Evolutionary conservation across 1,140 invertebrate genomes (phyloP), one percentile per base, ranked within the genome.

Genomic region (Apis dorsata): DNA sequence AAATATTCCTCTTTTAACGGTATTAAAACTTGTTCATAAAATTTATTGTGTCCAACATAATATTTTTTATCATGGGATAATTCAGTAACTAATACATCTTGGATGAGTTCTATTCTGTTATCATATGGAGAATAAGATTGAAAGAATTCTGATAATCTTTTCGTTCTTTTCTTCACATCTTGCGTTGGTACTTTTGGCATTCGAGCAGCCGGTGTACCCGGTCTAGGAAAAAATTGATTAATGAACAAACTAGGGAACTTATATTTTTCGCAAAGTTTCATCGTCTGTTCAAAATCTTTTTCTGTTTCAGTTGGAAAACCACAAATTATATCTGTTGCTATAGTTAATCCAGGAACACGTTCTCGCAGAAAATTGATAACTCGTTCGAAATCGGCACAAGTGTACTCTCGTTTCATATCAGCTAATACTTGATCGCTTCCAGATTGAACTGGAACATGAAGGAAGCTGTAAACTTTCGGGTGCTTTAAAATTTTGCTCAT

Each of bases 251-350:
- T 97, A 0, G 98, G 97, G 93, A 99, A 99, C 88, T 96, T 96
- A 90, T 99, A 98, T 91, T 98, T 96, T 76, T 94, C 92, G 89
- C 99, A 98, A 1, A 99, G 94, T 8, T 94, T 92, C 95, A 99
- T 94, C 0, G 98, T 99, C 79, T 98, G 96, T 66, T 97, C 95
- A 94, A 99, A 99, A 94, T 99, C 98, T 84, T 95, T 92, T 34
- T 97, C 96, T 0, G 97, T 99, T 95, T 99, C 99, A 7, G 98
- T 99, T 1, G 99, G 99, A 94, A 99, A 99, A 0, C 99, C 99
- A 94, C 99, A 99, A 90, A 99, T 99, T 59, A 99, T 97, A 93
- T 99, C 99, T 1, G 99, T 99, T 0, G 98, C 99, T 89, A 99
- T 98, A 4, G 98, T 99, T 13, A 99, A 95, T 9, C 96, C 96